phyloP scores from a whole-genome alignment of 2,888 invertebrate species.

The Ectobius pallidus region DNA sequence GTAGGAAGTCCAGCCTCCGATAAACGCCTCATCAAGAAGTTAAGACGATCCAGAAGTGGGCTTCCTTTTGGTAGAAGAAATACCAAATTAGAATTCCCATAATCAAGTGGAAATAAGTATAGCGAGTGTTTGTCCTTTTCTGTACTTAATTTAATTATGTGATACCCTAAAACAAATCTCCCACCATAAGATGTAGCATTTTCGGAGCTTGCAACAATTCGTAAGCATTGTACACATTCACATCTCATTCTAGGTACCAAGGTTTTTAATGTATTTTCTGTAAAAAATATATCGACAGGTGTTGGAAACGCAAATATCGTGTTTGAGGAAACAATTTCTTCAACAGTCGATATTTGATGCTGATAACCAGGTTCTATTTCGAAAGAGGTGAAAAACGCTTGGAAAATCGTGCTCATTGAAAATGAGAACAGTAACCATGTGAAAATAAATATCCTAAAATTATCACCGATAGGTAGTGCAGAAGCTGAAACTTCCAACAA shows the following conservation, averaged over 20 bases:
- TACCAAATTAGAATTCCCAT: background rate
- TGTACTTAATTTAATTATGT: no score
- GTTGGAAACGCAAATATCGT: background rate
- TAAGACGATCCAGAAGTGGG: background rate
- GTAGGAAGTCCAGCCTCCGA: no score
- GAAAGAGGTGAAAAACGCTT: background rate
- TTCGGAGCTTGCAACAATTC: background rate
- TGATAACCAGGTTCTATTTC: background rate
- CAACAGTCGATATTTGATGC: background rate
- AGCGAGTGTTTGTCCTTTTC: background rate
- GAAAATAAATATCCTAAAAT: conserved; percentile 6
- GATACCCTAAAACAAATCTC: background rate
- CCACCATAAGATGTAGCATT: background rate
- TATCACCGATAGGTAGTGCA: background rate
- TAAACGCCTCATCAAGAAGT: no score
- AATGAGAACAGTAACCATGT: background rate
- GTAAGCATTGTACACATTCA: background rate
- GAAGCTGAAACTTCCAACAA: background rate
- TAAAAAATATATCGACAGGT: background rate
- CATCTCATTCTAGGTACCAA: background rate
- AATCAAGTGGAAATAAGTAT: background rate
- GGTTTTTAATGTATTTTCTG: background rate
- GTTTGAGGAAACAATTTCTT: background rate
- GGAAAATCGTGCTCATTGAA: conserved; percentile 5
- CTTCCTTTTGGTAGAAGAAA: background rate